Percentiles rank a stretch among this genome's conserved stretches.
Evolutionary conservation across 2,113 vertebrate species (phyloP).

Genomic region (Oncorhynchus tshawytscha): DNA sequence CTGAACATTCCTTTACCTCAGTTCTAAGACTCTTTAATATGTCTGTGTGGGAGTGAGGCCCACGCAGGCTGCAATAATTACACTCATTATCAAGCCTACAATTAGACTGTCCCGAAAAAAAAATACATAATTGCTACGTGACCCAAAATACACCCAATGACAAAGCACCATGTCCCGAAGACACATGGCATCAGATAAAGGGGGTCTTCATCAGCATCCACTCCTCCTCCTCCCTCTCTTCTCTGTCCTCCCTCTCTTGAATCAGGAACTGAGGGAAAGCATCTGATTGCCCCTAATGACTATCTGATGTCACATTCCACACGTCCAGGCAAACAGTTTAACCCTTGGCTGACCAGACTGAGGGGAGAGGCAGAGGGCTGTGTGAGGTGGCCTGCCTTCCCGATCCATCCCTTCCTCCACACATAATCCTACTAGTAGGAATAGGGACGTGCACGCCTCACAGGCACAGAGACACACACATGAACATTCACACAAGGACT

Average conservation of each 20-base stretch:
- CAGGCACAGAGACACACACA: neutral
- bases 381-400: too few relatives aligned
- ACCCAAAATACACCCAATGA: slow-evolving; percentile 33
- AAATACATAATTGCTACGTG: neutral
- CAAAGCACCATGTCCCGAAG: slow-evolving; percentile 15
- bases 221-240: too few relatives aligned
- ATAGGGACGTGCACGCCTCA: too few relatives aligned
- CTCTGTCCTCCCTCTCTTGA: too few relatives aligned
- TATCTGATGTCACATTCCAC: too few relatives aligned
- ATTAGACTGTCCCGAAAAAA: slow-evolving; percentile 24
- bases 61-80: slow-evolving; percentile 39
- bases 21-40: neutral
- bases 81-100: slow-evolving; percentile 46
- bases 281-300: too few relatives aligned
- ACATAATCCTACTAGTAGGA: too few relatives aligned
- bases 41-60: slow-evolving; percentile 19
- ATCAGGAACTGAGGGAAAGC: too few relatives aligned
- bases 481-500: neutral
- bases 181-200: neutral
- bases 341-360: neutral
- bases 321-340: neutral
- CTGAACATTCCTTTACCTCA: neutral
- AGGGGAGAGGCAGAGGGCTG: too few relatives aligned
- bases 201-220: too few relatives aligned
- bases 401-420: too few relatives aligned